Conservation (phyloP, 2,113 vertebrate genomes). For the Python bivittatus region DNA sequence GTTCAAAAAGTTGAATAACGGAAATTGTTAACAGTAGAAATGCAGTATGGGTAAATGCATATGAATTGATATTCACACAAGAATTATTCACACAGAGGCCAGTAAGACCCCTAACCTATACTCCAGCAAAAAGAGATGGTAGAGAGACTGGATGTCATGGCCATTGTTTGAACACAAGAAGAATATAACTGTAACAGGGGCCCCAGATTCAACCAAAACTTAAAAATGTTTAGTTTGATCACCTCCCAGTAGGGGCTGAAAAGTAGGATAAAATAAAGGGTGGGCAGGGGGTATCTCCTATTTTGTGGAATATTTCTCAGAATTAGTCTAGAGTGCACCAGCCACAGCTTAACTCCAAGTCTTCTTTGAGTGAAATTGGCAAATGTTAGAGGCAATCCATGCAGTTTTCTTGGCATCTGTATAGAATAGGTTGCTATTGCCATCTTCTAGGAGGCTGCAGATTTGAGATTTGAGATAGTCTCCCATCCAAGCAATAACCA, state of each 20-base stretch:
- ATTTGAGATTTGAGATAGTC: not conserved
- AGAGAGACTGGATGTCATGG: not conserved
- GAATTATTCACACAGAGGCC: not conserved
- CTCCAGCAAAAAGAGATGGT: not conserved
- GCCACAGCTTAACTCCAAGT: not conserved
- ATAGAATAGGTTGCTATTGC: not conserved
- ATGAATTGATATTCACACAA: not conserved
- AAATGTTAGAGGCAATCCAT: not conserved
- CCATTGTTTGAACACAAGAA: not conserved
- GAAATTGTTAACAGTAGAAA: not conserved
- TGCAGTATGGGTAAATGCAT: not conserved
- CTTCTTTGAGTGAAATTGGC: not conserved
- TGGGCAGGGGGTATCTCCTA: not conserved
- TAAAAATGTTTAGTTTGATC: not conserved
- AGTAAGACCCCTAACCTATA: not conserved
- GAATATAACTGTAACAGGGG: not conserved
- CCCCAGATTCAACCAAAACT: not conserved
- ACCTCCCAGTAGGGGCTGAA: not conserved
- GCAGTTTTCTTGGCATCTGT: not conserved
- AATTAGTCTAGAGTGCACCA: not conserved
- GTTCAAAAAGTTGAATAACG: not conserved
- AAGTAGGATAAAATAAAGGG: not conserved
- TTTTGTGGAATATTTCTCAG: not conserved
- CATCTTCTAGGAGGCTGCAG: not conserved
- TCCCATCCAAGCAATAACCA: not conserved